Base-by-base conservation (phyloP, 2,797 vertebrate species). In the Anguilla megastoma region DNA sequence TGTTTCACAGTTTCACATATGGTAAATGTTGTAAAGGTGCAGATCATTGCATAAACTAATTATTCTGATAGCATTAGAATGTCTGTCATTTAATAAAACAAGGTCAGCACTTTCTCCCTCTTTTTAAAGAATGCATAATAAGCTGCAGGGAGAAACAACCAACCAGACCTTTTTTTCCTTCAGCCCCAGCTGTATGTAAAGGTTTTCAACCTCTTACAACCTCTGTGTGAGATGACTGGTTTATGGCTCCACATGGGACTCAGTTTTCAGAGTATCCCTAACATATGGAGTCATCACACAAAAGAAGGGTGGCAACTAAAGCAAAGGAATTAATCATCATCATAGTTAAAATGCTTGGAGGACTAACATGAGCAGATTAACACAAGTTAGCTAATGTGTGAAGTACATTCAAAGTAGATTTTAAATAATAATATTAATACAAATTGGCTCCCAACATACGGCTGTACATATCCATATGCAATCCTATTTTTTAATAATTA, bases 1-100 rank as follows among this genome's bases (percentile, higher is more conserved):
- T 91, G 91, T 93, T 94, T 95, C 91, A 92, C 92, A 91, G 90
- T 94, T 95, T 95, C 93, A 95, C 93, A 95, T 95, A 95, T 91
- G 90, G 82, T 93, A 94, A 95, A 95, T 93, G 92, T 91, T 90
- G 89, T 90, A 93, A 88, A 87, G 89, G 63, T 93, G 93, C 92
- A 94, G 94, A 86, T 84, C 0, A 2, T 92, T 91, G 89, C 93
- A 91, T 86, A 58, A 88, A 85, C 91, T 93, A 93, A 92, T 95
- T 94, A 94, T 66, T 94, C 94, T 93, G 90, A 82, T 86, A 90
- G 90, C 91, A 94, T 93, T 93, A 94, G 91, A 90, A 36, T 93
- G 14, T 88, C 91, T 87, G 84, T 89, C 92, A 95, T 95, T 94
- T 93, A 94, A 95, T 94, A 93, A 85, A 94, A 93, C 92, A 91